Base-by-base conservation (phyloP, 2,113 vertebrate genomes). In the Taurulus bubalis region DNA sequence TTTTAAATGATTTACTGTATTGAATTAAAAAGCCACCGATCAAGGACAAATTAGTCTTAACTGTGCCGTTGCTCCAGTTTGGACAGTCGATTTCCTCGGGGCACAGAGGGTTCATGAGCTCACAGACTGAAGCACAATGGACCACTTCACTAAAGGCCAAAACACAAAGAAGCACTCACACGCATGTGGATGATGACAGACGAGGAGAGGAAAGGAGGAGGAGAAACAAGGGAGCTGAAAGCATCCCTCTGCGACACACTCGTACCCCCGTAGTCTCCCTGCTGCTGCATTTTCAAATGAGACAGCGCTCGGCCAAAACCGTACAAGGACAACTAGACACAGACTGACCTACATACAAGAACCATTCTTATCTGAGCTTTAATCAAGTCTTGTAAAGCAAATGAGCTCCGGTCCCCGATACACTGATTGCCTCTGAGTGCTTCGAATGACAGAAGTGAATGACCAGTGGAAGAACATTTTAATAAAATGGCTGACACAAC, bases 331-430 rank as follows among this genome's bases (percentile, higher is more conserved):
- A 86, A 66, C 74, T 6, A 66, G 47, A 84, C 67, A 84, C 77
- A 77, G 53, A 28, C 78, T 93, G 94, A 92, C 94, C 94, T 90
- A 94, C 81, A 93, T 93, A 85, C 49, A 62, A 47, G 53, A 83
- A 45, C 11, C 49, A 26, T 79, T 56, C 73, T 85, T 53, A 77
- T 80, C 71, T 20, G 32, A 74, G 55, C 85, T 87, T 85, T 74
- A 90, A 83, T 81, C 68, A 82, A 69, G 64, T 64, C 55, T 75
- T 73, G 64, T 49, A 68, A 76, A 64, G 74, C 24, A 86, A 71
- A 88, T 71, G 51, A 75, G 62, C 74, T 77, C 53, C 4, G 60
- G 42, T 85, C 77, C 63, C 53, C 34, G 53, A 45, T 65, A 71
- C 77, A 72, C 68, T 85, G 85, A 90, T 84, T 89, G 42, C 64